Base-by-base conservation (phyloP, 2,113 vertebrate species). In the Prolemur simus region DNA sequence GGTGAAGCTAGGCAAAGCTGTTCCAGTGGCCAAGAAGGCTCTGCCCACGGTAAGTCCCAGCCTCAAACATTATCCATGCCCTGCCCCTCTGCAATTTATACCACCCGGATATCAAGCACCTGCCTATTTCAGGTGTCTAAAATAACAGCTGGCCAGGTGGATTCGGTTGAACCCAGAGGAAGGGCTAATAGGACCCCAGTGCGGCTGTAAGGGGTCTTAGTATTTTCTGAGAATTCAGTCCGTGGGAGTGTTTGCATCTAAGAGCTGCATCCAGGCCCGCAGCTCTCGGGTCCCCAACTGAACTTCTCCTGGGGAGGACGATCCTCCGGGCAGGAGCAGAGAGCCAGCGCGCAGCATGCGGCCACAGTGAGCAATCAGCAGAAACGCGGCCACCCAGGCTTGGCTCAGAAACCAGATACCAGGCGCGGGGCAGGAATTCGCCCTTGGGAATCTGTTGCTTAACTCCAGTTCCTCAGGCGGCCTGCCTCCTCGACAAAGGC, bases 361-460 rank as follows among this genome's bases (percentile, higher is more conserved):
- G 5, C 52, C 21, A 27, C 1, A 2, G 25, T 2, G 23, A 21
- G 21, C 71, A 77, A 54, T 96, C 25, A 15, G 83, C 58, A 96
- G 89, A 83, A 69, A 52, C 42, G 21, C 34, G 93, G 63, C 63
- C 58, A 7, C 64, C 58, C 76, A 9, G 10, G 58, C 45, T 68
- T 71, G 92, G 77, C 96, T 73, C 58, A 29, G 89, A 87, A 88
- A 45, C 32, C 94, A 90, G 96, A 89, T 77, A 76, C 82, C 68
- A 93, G 42, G 78, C 14, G 0, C 49, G 32, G 58, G 89, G 80
- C 83, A 94, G 71, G 93, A 95, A 96, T 87, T 84, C 0, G 60
- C 84, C 76, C 78, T 23, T 3, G 60, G 64, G 71, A 88, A 76
- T 64, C 5, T 77, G 17, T 69, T 94, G 96, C 94, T 82, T 87